A percentile compares a stretch with the other conserved stretches of the same genome.
These are phyloP conservation scores for Himalopsyche japonica DNA, from an alignment of 2,888 invertebrate genomes.

Conservation along the genomic window DNA sequence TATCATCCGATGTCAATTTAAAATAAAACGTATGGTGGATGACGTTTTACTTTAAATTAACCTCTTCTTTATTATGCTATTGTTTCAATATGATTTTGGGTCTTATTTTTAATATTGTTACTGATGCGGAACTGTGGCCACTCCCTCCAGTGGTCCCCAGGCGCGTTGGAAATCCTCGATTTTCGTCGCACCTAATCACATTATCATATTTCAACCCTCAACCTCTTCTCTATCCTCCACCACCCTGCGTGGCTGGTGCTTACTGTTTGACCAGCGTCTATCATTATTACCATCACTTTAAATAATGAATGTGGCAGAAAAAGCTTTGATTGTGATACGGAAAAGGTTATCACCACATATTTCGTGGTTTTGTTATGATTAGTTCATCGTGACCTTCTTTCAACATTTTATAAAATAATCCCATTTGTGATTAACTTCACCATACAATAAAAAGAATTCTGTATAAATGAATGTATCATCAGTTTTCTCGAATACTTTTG, in stretches of 20 bases:
- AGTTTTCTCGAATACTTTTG: no score
- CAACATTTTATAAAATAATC: no score
- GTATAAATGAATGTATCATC: no score
- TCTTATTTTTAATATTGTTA: conserved; percentile 8
- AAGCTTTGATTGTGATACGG: not conserved
- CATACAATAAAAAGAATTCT: no score
- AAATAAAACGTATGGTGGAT: no score
- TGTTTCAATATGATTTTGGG: no score
- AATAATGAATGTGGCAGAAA: not conserved
- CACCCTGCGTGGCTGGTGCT: not conserved
- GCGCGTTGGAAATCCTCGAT: conserved; percentile 38
- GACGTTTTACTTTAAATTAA: no score
- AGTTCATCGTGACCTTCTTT: no score
- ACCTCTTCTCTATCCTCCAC: not conserved
- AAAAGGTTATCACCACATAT: not conserved
- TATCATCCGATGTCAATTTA: no score
- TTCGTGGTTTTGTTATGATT: no score
- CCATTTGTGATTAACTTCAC: no score
- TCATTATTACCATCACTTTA: not conserved
- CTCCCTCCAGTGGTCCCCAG: conserved; percentile 44
- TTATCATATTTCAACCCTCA: conserved; percentile 34
- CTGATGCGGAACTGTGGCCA: conserved; percentile 43
- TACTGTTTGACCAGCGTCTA: not conserved
- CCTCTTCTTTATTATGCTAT: no score
- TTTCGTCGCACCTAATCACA: conserved; percentile 40